Conservation (phyloP, 1,140 invertebrate species). For the Cotesia glomerata region DNA sequence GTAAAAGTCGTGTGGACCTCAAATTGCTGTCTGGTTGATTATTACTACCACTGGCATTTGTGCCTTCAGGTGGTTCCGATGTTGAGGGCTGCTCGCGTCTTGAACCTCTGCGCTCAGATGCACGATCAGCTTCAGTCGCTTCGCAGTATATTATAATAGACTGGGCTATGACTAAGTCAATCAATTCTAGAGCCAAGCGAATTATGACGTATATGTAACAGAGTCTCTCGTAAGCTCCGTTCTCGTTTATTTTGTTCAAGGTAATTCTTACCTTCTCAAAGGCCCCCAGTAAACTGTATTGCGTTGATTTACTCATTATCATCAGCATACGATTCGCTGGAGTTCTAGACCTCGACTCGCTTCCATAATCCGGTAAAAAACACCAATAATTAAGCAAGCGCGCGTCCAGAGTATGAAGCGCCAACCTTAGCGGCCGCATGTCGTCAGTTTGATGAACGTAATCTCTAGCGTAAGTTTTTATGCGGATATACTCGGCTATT, state of each 20-base stretch:
- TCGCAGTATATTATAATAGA: conserved; percentile 44
- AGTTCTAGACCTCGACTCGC: too few relatives aligned
- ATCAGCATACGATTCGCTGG: too few relatives aligned
- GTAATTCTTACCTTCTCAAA: background rate
- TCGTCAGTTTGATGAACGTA: background rate
- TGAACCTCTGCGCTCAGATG: background rate
- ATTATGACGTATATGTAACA: conserved; percentile 24
- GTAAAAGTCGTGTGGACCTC: background rate
- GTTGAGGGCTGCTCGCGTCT: conserved; percentile 21
- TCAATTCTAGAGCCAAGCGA: conserved; percentile 55
- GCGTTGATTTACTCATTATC: too few relatives aligned
- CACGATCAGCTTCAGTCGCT: conserved; percentile 25
- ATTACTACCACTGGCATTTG: background rate
- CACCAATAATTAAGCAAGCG: too few relatives aligned
- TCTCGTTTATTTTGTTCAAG: background rate
- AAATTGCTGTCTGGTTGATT: background rate
- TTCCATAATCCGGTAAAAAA: too few relatives aligned
- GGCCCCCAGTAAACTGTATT: background rate
- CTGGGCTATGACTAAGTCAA: conserved; percentile 54
- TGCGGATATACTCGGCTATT: background rate
- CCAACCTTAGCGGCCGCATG: background rate
- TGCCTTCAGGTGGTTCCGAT: background rate
- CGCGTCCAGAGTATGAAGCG: background rate
- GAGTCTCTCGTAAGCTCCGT: background rate
- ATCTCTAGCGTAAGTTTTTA: background rate